Percentiles rank a stretch among this genome's conserved stretches.
Evolutionary conservation across 2,888 invertebrate species (phyloP).

Genomic region (Agrochola lota): DNA sequence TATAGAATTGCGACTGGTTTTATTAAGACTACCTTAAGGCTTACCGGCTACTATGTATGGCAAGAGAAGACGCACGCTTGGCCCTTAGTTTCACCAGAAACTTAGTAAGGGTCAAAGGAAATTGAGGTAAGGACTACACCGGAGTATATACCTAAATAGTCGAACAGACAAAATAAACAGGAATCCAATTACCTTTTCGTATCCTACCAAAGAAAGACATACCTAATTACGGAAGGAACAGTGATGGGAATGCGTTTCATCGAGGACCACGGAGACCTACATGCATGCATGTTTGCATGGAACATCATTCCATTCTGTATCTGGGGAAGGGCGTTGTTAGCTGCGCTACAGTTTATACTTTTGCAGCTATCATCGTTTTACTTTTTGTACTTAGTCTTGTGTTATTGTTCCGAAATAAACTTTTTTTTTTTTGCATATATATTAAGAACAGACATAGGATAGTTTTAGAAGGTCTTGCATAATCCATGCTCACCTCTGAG

Average conservation of each 20-base stretch:
- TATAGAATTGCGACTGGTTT: slow-evolving; percentile 24
- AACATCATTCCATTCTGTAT: too few species aligned
- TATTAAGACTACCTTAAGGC: slow-evolving; percentile 8
- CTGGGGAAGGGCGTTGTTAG: too few species aligned
- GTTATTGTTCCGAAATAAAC: too few species aligned
- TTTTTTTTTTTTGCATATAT: too few species aligned
- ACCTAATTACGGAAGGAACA: neutral
- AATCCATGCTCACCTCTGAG: neutral
- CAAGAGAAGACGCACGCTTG: neutral
- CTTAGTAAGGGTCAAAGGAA: neutral
- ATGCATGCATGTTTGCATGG: too few species aligned
- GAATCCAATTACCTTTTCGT: neutral
- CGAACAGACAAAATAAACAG: neutral
- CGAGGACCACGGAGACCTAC: neutral
- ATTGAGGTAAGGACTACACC: neutral
- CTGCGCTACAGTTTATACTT: too few species aligned
- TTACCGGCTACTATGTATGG: neutral
- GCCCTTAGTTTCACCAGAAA: slow-evolving; percentile 19
- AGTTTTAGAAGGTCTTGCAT: neutral
- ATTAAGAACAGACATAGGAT: neutral
- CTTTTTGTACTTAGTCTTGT: too few species aligned
- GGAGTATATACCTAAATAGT: neutral
- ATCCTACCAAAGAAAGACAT: neutral
- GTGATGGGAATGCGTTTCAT: neutral
- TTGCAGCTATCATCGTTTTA: too few species aligned